Conservation (phyloP, 2,888 invertebrate species). For the Taphrorychus bicolor region DNA sequence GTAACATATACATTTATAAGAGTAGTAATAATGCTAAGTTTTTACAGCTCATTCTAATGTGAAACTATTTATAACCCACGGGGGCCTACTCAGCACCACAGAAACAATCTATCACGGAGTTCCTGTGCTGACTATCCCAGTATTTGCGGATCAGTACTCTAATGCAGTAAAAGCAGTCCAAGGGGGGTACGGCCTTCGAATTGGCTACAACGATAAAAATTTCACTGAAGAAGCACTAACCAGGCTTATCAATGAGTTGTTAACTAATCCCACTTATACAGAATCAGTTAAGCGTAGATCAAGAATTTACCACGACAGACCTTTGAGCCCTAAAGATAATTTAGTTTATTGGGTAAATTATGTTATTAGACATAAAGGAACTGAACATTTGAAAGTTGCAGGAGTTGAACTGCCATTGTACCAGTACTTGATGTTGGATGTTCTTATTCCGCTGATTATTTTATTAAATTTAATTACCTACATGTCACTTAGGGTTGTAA, state of each 20-base stretch:
- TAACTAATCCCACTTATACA: constrained; percentile 37
- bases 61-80: constrained; percentile 61
- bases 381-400: constrained; percentile 49
- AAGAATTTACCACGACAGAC: constrained; percentile 47
- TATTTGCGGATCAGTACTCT: constrained; percentile 62
- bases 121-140: constrained; percentile 63
- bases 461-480: background rate
- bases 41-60: constrained; percentile 13
- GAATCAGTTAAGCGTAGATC: constrained; percentile 47
- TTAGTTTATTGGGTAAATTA: constrained; percentile 52
- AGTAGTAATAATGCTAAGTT: background rate
- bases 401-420: constrained; percentile 48
- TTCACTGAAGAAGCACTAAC: constrained; percentile 19
- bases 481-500: background rate
- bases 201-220: constrained; percentile 18
- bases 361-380: constrained; percentile 50
- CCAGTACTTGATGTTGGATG: constrained; percentile 49
- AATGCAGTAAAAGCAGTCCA: constrained; percentile 60
- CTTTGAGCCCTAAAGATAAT: constrained; percentile 47
- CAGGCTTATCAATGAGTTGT: constrained; percentile 12
- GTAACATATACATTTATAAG: background rate
- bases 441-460: constrained; percentile 29
- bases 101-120: constrained; percentile 62
- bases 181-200: constrained; percentile 18
- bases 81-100: constrained; percentile 61